A percentile compares a stretch with the other conserved stretches of the same genome.
Evolutionary conservation across 1,140 invertebrate species (phyloP).

Genomic region (Drosophila ercepeae): DNA sequence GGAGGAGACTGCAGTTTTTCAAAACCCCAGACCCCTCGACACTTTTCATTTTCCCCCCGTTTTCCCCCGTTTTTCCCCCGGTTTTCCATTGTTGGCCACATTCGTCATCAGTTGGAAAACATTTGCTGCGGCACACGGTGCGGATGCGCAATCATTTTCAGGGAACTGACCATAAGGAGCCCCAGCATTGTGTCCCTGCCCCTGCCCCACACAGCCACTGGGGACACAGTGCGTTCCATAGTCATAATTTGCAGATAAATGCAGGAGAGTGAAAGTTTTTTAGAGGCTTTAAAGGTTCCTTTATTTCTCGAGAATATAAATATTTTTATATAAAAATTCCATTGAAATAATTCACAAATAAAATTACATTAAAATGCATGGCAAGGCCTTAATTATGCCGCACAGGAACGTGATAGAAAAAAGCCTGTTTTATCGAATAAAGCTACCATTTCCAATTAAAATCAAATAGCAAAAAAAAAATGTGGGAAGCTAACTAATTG

Average conservation of each 20-base stretch:
- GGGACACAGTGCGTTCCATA: slow-evolving; percentile 11
- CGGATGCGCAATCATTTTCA: slow-evolving; percentile 51
- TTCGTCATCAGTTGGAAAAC: slow-evolving; percentile 14
- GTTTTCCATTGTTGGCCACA: slow-evolving; percentile 9
- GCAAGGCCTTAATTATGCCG: background rate
- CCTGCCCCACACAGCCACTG: too few relatives aligned
- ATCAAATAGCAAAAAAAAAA: background rate
- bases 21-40: too few relatives aligned
- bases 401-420: background rate
- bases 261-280: too few relatives aligned
- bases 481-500: background rate
- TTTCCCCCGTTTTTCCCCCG: background rate
- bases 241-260: background rate
- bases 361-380: background rate
- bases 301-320: too few relatives aligned
- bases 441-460: background rate
- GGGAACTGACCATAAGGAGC: slow-evolving; percentile 32
- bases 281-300: too few relatives aligned
- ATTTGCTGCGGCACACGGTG: slow-evolving; percentile 13
- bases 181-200: slow-evolving; percentile 26
- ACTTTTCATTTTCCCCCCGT: background rate
- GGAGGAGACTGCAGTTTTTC: slow-evolving; percentile 17
- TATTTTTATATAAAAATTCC: too few relatives aligned
- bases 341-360: background rate
- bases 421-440: background rate